phyloP scores from a whole-genome alignment of 2,113 vertebrate genomes.

The Panurus biarmicus region DNA sequence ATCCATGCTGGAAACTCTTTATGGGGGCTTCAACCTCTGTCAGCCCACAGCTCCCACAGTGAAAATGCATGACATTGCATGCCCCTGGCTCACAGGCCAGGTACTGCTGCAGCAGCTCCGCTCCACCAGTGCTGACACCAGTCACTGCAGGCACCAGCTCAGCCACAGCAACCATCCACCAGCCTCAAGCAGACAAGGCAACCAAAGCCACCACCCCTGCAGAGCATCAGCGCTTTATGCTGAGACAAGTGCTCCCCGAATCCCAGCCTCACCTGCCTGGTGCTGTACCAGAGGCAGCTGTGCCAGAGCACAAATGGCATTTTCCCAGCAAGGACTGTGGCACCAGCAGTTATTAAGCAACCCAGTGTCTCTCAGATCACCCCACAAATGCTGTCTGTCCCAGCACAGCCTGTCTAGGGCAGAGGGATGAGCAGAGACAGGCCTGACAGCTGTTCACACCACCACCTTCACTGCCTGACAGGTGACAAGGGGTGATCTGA shows the following conservation, averaged over 20 bases:
- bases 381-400: not conserved
- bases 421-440: not conserved
- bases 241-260: not conserved
- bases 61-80: not conserved
- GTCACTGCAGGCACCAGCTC: not conserved
- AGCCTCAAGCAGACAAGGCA: not conserved
- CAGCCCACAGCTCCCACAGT: not conserved
- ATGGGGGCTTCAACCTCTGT: not conserved
- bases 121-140: not conserved
- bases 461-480: not conserved
- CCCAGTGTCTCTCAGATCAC: accelerated
- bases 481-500: not conserved
- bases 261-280: not conserved
- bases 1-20: not conserved
- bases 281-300: not conserved
- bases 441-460: not conserved
- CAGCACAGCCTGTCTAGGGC: not conserved
- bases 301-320: not conserved
- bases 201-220: not conserved
- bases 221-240: not conserved
- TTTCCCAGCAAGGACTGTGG: not conserved
- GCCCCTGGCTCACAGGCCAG: not conserved
- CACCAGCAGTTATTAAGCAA: not conserved
- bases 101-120: accelerated
- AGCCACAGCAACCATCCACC: not conserved